Evolutionary conservation across 1,140 invertebrate genomes (phyloP).

Genomic region (Pachyrhynchus sulphureomaculatus): DNA sequence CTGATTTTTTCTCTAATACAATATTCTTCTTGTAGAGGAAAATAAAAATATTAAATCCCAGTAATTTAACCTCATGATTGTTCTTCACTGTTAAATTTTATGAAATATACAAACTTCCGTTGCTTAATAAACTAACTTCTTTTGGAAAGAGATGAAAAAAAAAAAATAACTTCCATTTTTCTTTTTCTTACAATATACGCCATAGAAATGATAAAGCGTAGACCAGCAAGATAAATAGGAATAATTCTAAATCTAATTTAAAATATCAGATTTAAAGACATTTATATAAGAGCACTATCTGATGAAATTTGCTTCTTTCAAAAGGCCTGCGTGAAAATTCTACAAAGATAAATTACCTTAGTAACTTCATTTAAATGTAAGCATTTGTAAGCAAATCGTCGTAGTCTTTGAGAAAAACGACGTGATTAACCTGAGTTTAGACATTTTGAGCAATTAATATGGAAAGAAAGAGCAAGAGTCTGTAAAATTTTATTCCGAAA

Average conservation of each 20-base stretch:
- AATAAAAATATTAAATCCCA: too few relatives aligned
- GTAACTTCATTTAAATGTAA: constrained; percentile 8
- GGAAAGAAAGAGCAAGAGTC: neutral
- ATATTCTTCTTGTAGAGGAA: too few relatives aligned
- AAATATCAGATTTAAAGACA: constrained; percentile 21
- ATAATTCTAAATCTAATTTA: constrained; percentile 14
- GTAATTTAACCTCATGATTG: too few relatives aligned
- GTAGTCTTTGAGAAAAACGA: constrained; percentile 9
- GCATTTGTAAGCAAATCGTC: constrained; percentile 16
- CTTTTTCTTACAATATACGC: too few relatives aligned
- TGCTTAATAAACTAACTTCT: too few relatives aligned
- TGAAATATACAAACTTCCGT: too few relatives aligned
- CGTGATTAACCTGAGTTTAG: constrained; percentile 1
- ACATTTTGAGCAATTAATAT: constrained; percentile 5
- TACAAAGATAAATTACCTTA: constrained; percentile 14
- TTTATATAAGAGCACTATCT: constrained; percentile 4
- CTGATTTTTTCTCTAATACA: too few relatives aligned
- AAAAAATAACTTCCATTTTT: too few relatives aligned
- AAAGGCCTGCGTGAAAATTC: constrained; percentile 6
- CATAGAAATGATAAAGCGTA: too few relatives aligned
- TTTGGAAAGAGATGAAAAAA: too few relatives aligned
- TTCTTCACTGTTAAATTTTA: too few relatives aligned
- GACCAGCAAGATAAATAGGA: neutral
- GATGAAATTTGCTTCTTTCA: constrained; percentile 11
- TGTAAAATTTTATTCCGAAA: neutral